Base-by-base conservation (phyloP, 2,888 invertebrate species). In the Celastrina argiolus region DNA sequence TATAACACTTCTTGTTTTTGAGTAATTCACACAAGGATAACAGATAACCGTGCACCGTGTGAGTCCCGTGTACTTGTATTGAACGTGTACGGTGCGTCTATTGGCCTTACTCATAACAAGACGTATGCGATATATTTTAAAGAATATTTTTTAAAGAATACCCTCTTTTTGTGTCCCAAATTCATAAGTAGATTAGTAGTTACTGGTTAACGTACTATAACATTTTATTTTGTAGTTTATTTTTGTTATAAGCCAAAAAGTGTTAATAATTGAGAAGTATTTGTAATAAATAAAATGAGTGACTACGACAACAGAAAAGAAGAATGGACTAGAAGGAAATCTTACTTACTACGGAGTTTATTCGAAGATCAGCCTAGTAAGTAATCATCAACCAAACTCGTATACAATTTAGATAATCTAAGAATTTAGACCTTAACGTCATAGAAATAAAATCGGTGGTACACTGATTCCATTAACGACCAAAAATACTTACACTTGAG, bases 341-440 rank as follows among this genome's bases (percentile, higher is more conserved):
- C 42, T 8, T 69, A 66, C 42, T 65, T 69, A 22, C 61, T 70
- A 26, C 61, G 70, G 41, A 64, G 70, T 51, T 66, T 70, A 34
- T 70, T 70, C 56, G 69, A 69, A 64, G 67, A 69, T 51, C 12
- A 56, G 28, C 45, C 69, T 10, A 14, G 70, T 70, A 51, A 70
- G 69, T 26, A 16, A 39, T 2, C 34, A 45, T 58, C 28, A 58
- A 4, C 7, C 1, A 31, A 6, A n/a, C n/a, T n/a, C n/a, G n/a
- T n/a, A n/a, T n/a, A n/a, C n/a, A n/a, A n/a, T n/a, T n/a, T n/a
- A n/a, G n/a, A n/a, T n/a, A n/a, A n/a, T n/a, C n/a, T n/a, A 28
- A 2, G 4, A 0, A 1, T 28, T 28, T 28, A 28, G 28, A 28
- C 28, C 28, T 28, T 28, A 28, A 28, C 5, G 1, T 5, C 28